phyloP scores from a whole-genome alignment of 2,888 invertebrate genomes.

The Leptodirus hochenwartii region DNA sequence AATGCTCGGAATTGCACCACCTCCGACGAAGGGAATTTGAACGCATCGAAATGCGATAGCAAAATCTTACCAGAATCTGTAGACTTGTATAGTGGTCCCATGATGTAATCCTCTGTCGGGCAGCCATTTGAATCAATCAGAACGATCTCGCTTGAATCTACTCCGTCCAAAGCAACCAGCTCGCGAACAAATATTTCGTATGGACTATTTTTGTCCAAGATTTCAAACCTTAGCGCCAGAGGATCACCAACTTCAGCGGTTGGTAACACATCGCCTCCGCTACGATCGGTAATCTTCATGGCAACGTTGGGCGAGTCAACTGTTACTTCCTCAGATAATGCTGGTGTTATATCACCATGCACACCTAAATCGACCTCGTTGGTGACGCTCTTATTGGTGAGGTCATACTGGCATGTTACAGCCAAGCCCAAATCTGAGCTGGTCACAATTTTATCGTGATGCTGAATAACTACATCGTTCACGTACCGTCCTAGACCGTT shows the following conservation, averaged over 20 bases:
- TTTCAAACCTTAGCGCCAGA: constrained; percentile 77
- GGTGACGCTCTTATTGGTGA: constrained; percentile 84
- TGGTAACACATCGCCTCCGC: constrained; percentile 65
- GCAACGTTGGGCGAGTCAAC: constrained; percentile 90
- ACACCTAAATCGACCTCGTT: constrained; percentile 84
- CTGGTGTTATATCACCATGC: constrained; percentile 69
- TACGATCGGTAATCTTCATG: constrained; percentile 79
- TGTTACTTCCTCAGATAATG: constrained; percentile 75
- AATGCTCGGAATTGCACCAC: constrained; percentile 90
- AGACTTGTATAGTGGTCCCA: constrained; percentile 81
- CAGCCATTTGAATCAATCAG: constrained; percentile 83
- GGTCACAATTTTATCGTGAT: constrained; percentile 89
- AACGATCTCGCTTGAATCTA: constrained; percentile 81
- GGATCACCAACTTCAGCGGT: constrained; percentile 88
- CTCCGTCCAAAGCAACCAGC: constrained; percentile 86
- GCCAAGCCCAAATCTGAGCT: constrained; percentile 85
- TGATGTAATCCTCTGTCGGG: constrained; percentile 84
- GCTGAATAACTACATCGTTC: constrained; percentile 87
- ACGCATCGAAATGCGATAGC: constrained; percentile 83
- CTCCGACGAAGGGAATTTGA: constrained; percentile 91
- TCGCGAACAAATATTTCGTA: constrained; percentile 92
- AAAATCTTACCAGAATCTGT: constrained; percentile 64
- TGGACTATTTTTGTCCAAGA: constrained; percentile 80
- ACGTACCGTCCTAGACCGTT: constrained; percentile 60
- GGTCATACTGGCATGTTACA: constrained; percentile 85